phyloP scores from a whole-genome alignment of 2,113 vertebrate species.

The Catharus bicknelli region DNA sequence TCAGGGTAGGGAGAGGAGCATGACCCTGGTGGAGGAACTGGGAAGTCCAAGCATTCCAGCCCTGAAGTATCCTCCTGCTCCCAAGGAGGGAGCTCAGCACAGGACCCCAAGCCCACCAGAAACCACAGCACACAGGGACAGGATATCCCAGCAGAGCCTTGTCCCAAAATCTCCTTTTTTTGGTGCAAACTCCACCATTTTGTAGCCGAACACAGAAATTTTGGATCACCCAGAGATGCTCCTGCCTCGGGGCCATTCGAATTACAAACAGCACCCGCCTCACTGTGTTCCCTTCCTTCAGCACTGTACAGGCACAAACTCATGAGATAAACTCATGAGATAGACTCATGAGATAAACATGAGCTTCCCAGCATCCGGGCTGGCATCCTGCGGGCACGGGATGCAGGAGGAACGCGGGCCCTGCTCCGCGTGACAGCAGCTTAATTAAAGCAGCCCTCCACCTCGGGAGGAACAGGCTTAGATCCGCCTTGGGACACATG shows the following conservation, averaged over 20 bases:
- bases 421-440: background rate
- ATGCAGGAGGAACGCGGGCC: background rate
- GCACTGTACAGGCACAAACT: background rate
- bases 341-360: slow-evolving; percentile 35
- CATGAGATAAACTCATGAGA: background rate
- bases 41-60: background rate
- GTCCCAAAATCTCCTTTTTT: background rate
- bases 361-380: background rate
- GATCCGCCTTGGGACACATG: slow-evolving; percentile 7
- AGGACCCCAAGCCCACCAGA: background rate
- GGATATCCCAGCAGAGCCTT: background rate
- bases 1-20: accelerated
- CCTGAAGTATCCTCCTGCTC: background rate
- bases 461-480: slow-evolving; percentile 11
- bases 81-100: background rate
- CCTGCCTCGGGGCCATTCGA: background rate
- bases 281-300: background rate
- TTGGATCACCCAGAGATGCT: background rate
- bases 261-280: background rate
- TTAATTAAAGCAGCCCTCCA: slow-evolving; percentile 49
- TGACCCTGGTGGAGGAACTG: accelerated
- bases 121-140: accelerated
- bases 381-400: background rate
- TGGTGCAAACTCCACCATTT: background rate
- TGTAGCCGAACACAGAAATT: accelerated